Conservation (phyloP, 2,113 vertebrate genomes). For the Pogonocichla stellata region DNA sequence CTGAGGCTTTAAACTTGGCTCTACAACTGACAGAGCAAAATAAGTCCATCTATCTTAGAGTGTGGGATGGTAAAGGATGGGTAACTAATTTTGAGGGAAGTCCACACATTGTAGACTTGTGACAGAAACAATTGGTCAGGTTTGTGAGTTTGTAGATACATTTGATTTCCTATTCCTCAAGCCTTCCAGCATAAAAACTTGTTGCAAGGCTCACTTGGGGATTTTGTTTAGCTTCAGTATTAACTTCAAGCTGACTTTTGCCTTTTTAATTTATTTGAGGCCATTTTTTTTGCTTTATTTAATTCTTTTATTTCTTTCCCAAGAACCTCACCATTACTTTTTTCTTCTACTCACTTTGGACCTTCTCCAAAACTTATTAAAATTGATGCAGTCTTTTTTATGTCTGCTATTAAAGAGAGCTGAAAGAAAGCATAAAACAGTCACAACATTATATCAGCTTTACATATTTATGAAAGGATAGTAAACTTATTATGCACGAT, state of each 20-base stretch:
- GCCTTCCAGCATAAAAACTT: not conserved
- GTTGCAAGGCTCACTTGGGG: fast-evolving
- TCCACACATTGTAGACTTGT: not conserved
- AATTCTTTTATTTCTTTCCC: not conserved
- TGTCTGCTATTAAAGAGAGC: not conserved
- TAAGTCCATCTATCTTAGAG: not conserved
- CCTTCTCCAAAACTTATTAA: not conserved
- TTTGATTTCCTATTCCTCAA: not conserved
- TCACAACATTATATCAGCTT: not conserved
- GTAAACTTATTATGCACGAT: not conserved
- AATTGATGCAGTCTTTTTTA: not conserved
- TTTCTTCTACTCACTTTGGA: not conserved
- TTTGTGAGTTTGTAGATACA: not conserved
- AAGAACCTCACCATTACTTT: not conserved
- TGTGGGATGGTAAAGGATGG: not conserved
- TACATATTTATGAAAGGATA: constrained; percentile 15
- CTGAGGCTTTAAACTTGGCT: not conserved
- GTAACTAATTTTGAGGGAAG: not conserved
- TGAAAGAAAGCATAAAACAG: not conserved
- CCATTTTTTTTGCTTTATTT: not conserved
- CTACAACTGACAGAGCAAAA: not conserved
- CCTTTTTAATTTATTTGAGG: not conserved
- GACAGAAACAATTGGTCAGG: not conserved
- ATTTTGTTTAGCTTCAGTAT: not conserved
- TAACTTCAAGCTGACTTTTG: not conserved